Conservation (phyloP, 2,113 vertebrate genomes). For the Brachyhypopomus occidentalis region DNA sequence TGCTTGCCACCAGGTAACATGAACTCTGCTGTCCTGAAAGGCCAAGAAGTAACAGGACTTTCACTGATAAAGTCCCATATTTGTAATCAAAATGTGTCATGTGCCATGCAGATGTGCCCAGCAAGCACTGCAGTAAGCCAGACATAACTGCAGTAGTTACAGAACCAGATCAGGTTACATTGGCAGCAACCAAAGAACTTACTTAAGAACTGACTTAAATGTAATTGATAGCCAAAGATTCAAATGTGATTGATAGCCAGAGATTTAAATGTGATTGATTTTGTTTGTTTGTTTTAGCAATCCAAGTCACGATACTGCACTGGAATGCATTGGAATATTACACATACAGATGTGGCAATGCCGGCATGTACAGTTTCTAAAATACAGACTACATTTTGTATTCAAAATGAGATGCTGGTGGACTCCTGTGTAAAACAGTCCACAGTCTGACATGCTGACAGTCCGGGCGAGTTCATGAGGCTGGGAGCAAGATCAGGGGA, state of each 20-base stretch:
- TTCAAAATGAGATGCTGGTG: neutral
- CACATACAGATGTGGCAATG: no score
- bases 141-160: neutral
- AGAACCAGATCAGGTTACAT: neutral
- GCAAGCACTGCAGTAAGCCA: neutral
- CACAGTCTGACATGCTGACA: slow-evolving; percentile 15
- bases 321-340: no score
- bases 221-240: neutral
- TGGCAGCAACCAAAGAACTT: neutral
- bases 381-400: no score
- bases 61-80: neutral
- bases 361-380: no score
- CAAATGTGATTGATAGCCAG: no score
- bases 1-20: slow-evolving; percentile 13
- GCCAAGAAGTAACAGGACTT: slow-evolving; percentile 19
- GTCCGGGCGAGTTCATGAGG: slow-evolving; percentile 22
- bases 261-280: no score
- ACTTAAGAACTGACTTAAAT: neutral
- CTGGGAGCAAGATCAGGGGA: slow-evolving; percentile 55
- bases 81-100: neutral
- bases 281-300: no score
- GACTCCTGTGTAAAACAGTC: slow-evolving; percentile 24
- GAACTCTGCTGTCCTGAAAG: slow-evolving; percentile 3
- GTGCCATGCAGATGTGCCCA: neutral
- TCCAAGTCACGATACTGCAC: no score